Evolutionary conservation across 92 coral and sea anemone species (phyloP).

Genomic region (Paramuricea clavata): DNA sequence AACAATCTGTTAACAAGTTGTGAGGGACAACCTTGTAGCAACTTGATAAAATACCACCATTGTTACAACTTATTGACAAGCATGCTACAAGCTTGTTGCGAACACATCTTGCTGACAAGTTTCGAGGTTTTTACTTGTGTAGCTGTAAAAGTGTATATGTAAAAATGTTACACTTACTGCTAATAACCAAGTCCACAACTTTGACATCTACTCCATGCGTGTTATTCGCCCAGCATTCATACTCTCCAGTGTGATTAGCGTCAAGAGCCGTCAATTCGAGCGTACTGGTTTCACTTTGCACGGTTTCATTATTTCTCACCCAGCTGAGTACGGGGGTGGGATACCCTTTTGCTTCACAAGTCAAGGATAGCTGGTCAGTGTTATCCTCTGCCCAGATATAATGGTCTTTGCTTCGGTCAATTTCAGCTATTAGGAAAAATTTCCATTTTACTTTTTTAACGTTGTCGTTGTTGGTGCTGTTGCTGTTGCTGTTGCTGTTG

Average conservation of each 20-base stretch:
- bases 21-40: too few species aligned
- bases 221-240: conserved; percentile 27
- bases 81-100: too few species aligned
- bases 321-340: neutral
- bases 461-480: too few species aligned
- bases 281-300: neutral
- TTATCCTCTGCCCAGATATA: conserved; percentile 5
- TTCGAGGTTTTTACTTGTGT: too few species aligned
- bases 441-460: too few species aligned
- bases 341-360: conserved; percentile 19
- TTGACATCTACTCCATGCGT: conserved; percentile 4
- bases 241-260: neutral
- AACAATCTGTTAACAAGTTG: too few species aligned
- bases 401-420: neutral
- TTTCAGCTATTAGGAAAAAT: neutral
- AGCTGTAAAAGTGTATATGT: too few species aligned
- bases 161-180: neutral
- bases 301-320: neutral
- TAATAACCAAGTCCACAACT: neutral
- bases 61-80: too few species aligned
- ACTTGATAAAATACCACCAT: too few species aligned
- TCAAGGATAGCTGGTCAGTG: neutral
- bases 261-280: neutral
- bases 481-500: too few species aligned
- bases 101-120: too few species aligned